Evolutionary conservation across 2,113 vertebrate genomes (phyloP).

Genomic region (Istiophorus platypterus): DNA sequence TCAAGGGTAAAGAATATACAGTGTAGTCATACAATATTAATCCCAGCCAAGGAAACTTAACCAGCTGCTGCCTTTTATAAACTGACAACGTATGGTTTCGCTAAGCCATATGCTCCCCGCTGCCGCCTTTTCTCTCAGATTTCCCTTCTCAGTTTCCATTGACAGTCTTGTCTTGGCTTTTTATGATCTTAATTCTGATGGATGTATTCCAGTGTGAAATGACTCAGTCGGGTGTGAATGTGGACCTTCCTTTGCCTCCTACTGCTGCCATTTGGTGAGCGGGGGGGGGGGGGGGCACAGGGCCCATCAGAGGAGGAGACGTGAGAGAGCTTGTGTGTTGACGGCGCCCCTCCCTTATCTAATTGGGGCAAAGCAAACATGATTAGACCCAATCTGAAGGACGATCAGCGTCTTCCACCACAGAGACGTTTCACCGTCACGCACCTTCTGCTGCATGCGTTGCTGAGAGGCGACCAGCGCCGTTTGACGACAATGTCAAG

Average conservation of each 20-base stretch:
- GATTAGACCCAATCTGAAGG: slow-evolving; percentile 77
- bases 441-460: slow-evolving; percentile 35
- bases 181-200: slow-evolving; percentile 77
- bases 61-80: slow-evolving; percentile 69
- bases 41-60: slow-evolving; percentile 56
- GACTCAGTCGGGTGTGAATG: slow-evolving; percentile 73
- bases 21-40: slow-evolving; percentile 60
- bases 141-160: slow-evolving; percentile 74
- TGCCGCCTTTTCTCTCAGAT: slow-evolving; percentile 63
- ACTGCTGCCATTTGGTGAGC: slow-evolving; percentile 80
- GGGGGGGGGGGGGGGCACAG: slow-evolving; percentile 70
- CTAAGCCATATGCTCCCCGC: slow-evolving; percentile 70
- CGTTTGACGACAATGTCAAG: slow-evolving; percentile 33
- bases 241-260: slow-evolving; percentile 71
- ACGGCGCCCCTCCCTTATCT: slow-evolving; percentile 75
- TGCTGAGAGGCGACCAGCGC: slow-evolving; percentile 41
- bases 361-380: slow-evolving; percentile 82
- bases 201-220: slow-evolving; percentile 78
- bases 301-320: slow-evolving; percentile 57
- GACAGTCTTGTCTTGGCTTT: slow-evolving; percentile 71
- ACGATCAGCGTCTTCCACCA: slow-evolving; percentile 65
- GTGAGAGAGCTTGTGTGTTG: slow-evolving; percentile 71
- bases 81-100: slow-evolving; percentile 68
- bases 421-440: slow-evolving; percentile 57
- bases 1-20: slow-evolving; percentile 57